Conservation (phyloP, 2,797 vertebrate species). For the Notolepis coatsorum region DNA sequence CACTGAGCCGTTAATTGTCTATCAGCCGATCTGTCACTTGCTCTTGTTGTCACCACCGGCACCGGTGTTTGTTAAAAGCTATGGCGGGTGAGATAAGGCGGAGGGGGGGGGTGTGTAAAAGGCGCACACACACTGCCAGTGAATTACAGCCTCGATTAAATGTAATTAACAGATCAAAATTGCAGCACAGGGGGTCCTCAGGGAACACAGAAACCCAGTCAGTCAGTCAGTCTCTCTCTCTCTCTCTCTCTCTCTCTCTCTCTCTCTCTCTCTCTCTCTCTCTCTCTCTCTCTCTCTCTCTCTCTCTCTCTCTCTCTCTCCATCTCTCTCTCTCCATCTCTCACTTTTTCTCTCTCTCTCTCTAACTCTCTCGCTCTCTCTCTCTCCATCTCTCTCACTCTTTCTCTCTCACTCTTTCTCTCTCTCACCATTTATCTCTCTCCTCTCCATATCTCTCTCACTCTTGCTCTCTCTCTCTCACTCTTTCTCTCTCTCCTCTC, state of each 20-base stretch:
- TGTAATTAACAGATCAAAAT: constrained; percentile 72
- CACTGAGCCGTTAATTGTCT: constrained; percentile 24
- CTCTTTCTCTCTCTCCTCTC: constrained; percentile 8
- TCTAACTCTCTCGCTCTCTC: constrained; percentile 47
- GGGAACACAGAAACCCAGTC: constrained; percentile 55
- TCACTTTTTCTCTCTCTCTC: constrained; percentile 6
- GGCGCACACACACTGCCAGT: constrained; percentile 24
- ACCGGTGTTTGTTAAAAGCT: constrained; percentile 41
- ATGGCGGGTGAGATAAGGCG: constrained; percentile 51
- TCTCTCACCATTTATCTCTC: too few species aligned
- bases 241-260: neutral
- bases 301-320: constrained; percentile 39
- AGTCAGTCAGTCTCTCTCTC: too few species aligned
- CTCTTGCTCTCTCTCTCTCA: neutral
- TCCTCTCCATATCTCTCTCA: too few species aligned
- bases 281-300: neutral
- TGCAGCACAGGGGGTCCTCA: constrained; percentile 56
- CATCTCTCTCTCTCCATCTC: neutral
- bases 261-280: constrained; percentile 38
- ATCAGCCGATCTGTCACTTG: constrained; percentile 34
- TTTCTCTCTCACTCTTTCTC: constrained; percentile 21
- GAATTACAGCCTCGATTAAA: constrained; percentile 72
- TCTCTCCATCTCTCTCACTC: neutral
- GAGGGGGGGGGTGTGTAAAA: too few species aligned
- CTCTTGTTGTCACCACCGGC: constrained; percentile 18